Evolutionary conservation across 2,888 invertebrate species (phyloP).

Genomic region (Ditula angustiorana): DNA sequence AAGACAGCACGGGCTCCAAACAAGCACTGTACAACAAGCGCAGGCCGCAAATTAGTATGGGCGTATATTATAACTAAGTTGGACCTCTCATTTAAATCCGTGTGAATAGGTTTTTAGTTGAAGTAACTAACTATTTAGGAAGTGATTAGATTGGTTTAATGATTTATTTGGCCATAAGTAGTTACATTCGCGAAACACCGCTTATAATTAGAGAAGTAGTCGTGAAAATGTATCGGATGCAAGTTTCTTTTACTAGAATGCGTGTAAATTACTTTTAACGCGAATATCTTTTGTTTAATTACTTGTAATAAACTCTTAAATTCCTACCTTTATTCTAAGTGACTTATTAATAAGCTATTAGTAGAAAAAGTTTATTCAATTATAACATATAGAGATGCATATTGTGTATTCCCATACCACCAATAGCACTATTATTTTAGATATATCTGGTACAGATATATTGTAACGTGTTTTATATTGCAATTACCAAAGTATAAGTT

Average conservation of each 20-base stretch:
- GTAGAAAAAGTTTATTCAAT: background rate
- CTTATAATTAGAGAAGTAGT: no score
- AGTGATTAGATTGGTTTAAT: background rate
- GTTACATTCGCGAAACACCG: background rate
- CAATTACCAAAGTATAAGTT: constrained; percentile 57
- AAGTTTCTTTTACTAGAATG: background rate
- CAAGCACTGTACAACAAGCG: constrained; percentile 73
- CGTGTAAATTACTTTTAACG: background rate
- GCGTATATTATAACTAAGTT: constrained; percentile 74
- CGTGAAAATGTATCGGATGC: no score
- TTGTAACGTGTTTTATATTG: constrained; percentile 13
- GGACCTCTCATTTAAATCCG: background rate
- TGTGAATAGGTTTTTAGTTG: background rate
- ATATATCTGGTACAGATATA: background rate
- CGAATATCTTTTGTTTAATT: background rate
- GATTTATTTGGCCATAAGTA: background rate
- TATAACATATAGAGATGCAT: background rate
- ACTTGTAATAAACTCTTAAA: no score
- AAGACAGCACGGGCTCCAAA: constrained; percentile 75
- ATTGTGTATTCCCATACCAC: constrained; percentile 23
- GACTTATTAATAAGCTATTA: background rate
- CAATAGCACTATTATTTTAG: constrained; percentile 4
- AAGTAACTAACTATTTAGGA: no score
- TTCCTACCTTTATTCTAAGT: background rate
- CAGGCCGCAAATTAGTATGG: constrained; percentile 80